Evolutionary conservation across 2,797 vertebrate species (phyloP), one percentile per base, ranked within the genome.

Genomic region (Gastrophryne carolinensis): DNA sequence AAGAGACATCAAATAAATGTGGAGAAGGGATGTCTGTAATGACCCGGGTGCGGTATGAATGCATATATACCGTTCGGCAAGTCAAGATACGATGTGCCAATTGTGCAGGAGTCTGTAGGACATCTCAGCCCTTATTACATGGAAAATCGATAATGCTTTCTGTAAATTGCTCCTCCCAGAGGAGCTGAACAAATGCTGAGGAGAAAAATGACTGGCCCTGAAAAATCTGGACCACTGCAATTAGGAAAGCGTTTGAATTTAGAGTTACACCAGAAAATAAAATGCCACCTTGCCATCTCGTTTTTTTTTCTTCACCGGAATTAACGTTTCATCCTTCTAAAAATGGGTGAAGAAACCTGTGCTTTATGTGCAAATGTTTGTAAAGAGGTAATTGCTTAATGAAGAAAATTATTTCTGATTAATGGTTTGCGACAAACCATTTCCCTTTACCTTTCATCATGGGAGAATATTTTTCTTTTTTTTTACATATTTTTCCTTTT

Each of bases 81-180:
- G 63, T 57, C 37, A 71, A 72, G 37, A 72, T 72, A 39, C 63
- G 30, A 72, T 50, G 60, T 72, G 60, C 52, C 67, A 78, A 54
- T 89, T 86, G 90, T 90, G 89, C 87, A 81, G 88, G n/a, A 88
- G 85, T 87, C 73, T 79, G 87, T 82, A 89, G 88, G 88, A 88
- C 89, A 88, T 88, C 88, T 92, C 87, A 88, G 87, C 88, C 89
- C 91, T 91, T 92, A 92, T 92, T 92, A 91, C 89, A 89, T 90
- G 87, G 88, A 91, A 92, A 92, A 92, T 92, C 91, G 82, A 93
- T 92, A 89, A 87, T 90, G 89, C 89, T 90, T 91, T 91, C 89
- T 91, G 89, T 90, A 93, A 91, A 91, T 92, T 91, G 90, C 90
- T 91, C 90, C 89, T 92, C 90, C 91, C 90, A 90, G 82, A 90